Percentiles rank a stretch among this genome's conserved stretches.
Conservation (phyloP, 2,797 vertebrate genomes). For the Triplophysa yarkandensis region DNA sequence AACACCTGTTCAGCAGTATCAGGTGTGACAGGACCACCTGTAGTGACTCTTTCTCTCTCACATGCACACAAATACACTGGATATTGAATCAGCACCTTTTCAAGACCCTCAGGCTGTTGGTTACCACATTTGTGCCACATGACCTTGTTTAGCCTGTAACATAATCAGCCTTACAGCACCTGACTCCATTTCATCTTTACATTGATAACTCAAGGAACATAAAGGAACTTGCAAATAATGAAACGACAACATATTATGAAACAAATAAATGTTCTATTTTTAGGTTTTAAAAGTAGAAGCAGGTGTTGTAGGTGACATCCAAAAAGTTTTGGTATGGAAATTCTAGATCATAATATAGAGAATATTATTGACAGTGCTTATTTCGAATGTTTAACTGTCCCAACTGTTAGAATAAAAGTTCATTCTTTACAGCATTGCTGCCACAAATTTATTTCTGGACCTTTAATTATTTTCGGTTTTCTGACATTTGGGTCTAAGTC, state of each 20-base stretch:
- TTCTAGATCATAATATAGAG: background rate
- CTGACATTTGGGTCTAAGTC: constrained; percentile 44
- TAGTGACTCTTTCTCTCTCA: background rate
- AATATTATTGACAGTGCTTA: background rate
- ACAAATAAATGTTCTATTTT: background rate
- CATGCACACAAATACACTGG: constrained; percentile 8
- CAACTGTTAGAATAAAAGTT: background rate
- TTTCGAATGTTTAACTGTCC: background rate
- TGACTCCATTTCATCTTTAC: constrained; percentile 1
- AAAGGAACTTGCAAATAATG: background rate
- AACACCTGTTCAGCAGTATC: constrained; percentile 65
- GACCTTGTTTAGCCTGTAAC: constrained; percentile 27
- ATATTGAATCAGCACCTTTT: background rate
- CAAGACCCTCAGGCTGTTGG: constrained; percentile 26
- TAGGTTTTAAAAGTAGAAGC: too few relatives aligned
- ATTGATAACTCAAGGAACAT: constrained; percentile 2
- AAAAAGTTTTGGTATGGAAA: background rate
- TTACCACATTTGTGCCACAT: constrained; percentile 21
- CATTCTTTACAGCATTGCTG: background rate
- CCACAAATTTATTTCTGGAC: background rate
- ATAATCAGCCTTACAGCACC: constrained; percentile 16
- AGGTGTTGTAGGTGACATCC: too few relatives aligned
- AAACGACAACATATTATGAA: background rate
- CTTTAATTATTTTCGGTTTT: background rate
- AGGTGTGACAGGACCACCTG: constrained; percentile 52